Conservation (phyloP, 2,113 vertebrate species). For the Rostratula benghalensis region DNA sequence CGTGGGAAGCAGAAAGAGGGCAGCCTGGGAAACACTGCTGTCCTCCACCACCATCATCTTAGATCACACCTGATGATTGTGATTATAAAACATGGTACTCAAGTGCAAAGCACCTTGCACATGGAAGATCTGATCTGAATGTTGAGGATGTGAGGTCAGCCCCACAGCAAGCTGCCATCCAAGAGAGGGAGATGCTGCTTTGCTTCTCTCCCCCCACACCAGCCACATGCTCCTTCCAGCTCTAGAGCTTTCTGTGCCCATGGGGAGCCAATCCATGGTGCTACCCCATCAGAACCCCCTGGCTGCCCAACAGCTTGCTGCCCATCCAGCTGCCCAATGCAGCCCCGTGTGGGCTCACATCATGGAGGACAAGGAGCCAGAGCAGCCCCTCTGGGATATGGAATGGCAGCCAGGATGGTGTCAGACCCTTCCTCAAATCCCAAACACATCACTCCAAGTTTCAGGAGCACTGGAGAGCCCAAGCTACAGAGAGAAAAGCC, state of each 20-base stretch:
- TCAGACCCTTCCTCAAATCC: background rate
- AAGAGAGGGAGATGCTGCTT: background rate
- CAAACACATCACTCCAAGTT: accelerated
- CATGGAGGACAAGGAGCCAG: background rate
- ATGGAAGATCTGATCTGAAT: background rate
- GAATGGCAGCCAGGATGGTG: background rate
- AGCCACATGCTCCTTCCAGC: background rate
- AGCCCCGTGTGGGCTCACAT: background rate
- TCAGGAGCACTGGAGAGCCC: background rate
- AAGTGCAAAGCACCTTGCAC: background rate
- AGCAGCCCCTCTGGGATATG: background rate
- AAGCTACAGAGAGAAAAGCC: background rate
- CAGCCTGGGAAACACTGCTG: background rate
- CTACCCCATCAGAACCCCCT: background rate
- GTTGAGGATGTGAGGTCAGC: background rate
- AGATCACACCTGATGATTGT: background rate
- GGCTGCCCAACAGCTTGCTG: background rate
- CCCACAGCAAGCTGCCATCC: background rate
- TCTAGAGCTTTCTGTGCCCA: background rate
- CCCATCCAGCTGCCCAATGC: background rate
- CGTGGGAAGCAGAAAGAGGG: background rate
- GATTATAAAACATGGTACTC: background rate
- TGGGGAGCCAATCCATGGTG: background rate
- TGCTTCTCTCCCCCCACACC: background rate
- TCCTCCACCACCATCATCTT: background rate